A percentile compares a stretch with the other conserved stretches of the same genome.
phyloP scores from a whole-genome alignment of 2,888 invertebrate species.

The Mesopsocus fuscifrons region DNA sequence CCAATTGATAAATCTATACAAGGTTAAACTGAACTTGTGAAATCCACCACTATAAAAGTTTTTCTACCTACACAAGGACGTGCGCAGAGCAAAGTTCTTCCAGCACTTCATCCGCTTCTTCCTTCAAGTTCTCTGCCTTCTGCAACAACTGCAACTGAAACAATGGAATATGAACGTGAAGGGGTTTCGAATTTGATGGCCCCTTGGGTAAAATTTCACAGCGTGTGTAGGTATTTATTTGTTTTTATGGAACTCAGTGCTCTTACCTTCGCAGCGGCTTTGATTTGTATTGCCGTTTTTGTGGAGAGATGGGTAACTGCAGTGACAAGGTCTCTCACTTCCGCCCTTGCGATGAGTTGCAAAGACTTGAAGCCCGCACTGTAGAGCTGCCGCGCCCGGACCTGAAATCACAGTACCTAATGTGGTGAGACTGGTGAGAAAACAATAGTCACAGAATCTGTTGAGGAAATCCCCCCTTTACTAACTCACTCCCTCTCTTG shows the following conservation, averaged over 20 bases:
- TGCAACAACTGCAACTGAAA: conserved; percentile 60
- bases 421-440: too few relatives aligned
- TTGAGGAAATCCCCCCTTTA: too few relatives aligned
- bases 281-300: conserved; percentile 58
- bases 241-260: conserved; percentile 1
- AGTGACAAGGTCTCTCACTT: conserved; percentile 37
- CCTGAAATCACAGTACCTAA: conserved; percentile 34
- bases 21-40: too few relatives aligned
- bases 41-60: too few relatives aligned
- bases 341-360: conserved; percentile 54
- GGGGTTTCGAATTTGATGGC: conserved; percentile 9
- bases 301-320: conserved; percentile 49
- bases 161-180: conserved; percentile 9
- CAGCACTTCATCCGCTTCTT: conserved; percentile 60
- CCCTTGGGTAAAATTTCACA: conserved; percentile 9
- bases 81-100: too few relatives aligned
- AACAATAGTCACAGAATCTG: too few relatives aligned
- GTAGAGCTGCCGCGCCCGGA: conserved; percentile 65
- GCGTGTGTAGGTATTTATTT: not conserved
- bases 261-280: conserved; percentile 68
- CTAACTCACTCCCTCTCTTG: too few relatives aligned
- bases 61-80: too few relatives aligned
- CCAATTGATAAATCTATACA: too few relatives aligned
- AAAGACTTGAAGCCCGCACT: conserved; percentile 65
- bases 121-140: conserved; percentile 69